Evolutionary conservation across 2,888 invertebrate genomes (phyloP).

Genomic region (Pelosia muscerda): DNA sequence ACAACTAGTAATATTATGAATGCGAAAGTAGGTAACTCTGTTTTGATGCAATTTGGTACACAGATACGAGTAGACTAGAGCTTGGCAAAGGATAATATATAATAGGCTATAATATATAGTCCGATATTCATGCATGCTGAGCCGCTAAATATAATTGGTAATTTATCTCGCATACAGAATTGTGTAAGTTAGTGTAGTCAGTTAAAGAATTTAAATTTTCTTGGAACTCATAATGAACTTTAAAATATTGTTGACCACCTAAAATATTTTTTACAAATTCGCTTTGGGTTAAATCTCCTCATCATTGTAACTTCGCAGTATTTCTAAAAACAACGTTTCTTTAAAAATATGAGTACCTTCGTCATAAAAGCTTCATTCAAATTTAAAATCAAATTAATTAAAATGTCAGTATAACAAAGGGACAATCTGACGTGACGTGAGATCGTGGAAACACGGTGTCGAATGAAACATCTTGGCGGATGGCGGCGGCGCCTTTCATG

Average conservation of each 20-base stretch:
- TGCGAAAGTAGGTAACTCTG: too few species aligned
- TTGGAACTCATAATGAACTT: background rate
- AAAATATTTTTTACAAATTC: background rate
- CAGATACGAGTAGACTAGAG: too few species aligned
- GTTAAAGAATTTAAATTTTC: too few species aligned
- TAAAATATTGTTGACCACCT: background rate
- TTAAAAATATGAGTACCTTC: conserved; percentile 50
- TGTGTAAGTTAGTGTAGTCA: too few species aligned
- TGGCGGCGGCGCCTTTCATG: conserved; percentile 81
- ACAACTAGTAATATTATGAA: too few species aligned
- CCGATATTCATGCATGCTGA: too few species aligned
- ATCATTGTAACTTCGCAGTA: background rate
- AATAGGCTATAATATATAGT: too few species aligned
- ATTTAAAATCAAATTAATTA: conserved; percentile 79
- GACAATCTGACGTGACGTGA: conserved; percentile 69
- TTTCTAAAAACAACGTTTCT: background rate
- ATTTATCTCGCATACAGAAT: too few species aligned
- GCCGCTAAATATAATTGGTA: too few species aligned
- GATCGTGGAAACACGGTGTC: conserved; percentile 76
- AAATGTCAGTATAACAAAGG: conserved; percentile 75
- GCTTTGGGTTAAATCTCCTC: background rate
- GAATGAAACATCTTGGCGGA: conserved; percentile 70
- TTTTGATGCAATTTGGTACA: too few species aligned
- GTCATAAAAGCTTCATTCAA: conserved; percentile 69
- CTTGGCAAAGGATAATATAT: too few species aligned